Conservation (phyloP, 2,888 invertebrate genomes). For the Galerucella pusilla region DNA sequence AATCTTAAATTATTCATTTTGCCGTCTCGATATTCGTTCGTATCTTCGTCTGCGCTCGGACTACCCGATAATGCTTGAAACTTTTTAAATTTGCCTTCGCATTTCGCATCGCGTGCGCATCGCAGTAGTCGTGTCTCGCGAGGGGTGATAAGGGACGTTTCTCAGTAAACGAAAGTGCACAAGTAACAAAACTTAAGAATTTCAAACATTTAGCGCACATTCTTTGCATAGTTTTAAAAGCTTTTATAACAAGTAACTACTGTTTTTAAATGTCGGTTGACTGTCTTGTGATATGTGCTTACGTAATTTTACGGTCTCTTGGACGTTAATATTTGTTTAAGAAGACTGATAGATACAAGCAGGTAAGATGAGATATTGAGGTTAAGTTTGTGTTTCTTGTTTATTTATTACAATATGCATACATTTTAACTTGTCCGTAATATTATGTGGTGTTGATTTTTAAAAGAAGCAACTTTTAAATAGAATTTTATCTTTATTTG, state of each 20-base stretch:
- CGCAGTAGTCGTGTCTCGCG: slow-evolving; percentile 23
- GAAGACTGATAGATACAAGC: slow-evolving; percentile 9
- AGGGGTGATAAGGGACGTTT: neutral
- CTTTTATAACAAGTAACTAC: slow-evolving; percentile 18
- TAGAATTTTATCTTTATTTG: slow-evolving; percentile 5
- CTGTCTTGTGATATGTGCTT: slow-evolving; percentile 28
- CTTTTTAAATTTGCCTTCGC: slow-evolving; percentile 1
- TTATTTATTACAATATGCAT: neutral
- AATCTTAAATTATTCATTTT: neutral
- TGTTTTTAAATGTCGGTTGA: slow-evolving; percentile 10
- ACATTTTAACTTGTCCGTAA: slow-evolving; percentile 1
- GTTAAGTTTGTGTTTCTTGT: slow-evolving; percentile 28
- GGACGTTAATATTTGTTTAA: slow-evolving; percentile 23
- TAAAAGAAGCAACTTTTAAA: slow-evolving; percentile 5
- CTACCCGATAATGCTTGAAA: neutral
- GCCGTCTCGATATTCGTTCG: neutral
- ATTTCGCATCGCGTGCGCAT: too few relatives aligned
- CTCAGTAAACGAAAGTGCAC: neutral
- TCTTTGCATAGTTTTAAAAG: slow-evolving; percentile 16
- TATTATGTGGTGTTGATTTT: neutral
- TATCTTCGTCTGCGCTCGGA: neutral
- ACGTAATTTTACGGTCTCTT: slow-evolving; percentile 19
- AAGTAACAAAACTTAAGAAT: slow-evolving; percentile 14
- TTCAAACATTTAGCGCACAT: slow-evolving; percentile 17
- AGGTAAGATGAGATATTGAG: slow-evolving; percentile 12